Evolutionary conservation across 2,797 vertebrate genomes (phyloP).

Genomic region (Telmatherina bonti): DNA sequence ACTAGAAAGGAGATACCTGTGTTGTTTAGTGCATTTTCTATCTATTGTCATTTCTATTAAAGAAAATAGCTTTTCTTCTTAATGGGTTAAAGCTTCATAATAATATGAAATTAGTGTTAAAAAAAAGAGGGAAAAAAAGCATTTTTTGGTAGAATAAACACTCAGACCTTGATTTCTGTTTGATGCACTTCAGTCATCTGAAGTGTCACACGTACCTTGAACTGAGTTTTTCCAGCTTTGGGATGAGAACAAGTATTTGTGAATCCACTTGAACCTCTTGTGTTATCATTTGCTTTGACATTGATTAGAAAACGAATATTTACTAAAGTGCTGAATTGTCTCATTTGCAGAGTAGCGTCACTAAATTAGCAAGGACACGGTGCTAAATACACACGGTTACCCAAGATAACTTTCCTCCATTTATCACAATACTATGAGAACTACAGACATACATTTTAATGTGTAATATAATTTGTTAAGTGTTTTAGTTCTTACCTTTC

Average conservation of each 20-base stretch:
- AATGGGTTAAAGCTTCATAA: too few species aligned
- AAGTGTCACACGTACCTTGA: neutral
- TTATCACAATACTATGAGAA: neutral
- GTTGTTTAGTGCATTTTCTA: neutral
- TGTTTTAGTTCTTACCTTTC: neutral
- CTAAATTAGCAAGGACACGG: neutral
- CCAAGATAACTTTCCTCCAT: neutral
- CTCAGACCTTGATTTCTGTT: neutral
- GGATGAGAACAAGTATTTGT: neutral
- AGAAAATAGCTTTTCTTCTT: neutral
- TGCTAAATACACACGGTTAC: constrained; percentile 2
- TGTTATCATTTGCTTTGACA: constrained; percentile 21
- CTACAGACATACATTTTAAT: too few species aligned
- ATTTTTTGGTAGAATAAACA: neutral
- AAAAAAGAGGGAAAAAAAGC: too few species aligned
- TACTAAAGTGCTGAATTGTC: constrained; percentile 1
- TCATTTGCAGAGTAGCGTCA: neutral
- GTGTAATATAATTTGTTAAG: neutral
- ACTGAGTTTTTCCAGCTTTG: neutral
- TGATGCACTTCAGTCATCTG: neutral
- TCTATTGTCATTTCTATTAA: neutral
- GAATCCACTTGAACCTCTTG: constrained; percentile 17
- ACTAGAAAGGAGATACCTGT: too few species aligned
- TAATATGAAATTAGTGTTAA: too few species aligned
- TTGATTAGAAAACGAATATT: neutral